Evolutionary conservation across 2,888 invertebrate species (phyloP).

Genomic region (Pseudococcus jackbeardsleyi): DNA sequence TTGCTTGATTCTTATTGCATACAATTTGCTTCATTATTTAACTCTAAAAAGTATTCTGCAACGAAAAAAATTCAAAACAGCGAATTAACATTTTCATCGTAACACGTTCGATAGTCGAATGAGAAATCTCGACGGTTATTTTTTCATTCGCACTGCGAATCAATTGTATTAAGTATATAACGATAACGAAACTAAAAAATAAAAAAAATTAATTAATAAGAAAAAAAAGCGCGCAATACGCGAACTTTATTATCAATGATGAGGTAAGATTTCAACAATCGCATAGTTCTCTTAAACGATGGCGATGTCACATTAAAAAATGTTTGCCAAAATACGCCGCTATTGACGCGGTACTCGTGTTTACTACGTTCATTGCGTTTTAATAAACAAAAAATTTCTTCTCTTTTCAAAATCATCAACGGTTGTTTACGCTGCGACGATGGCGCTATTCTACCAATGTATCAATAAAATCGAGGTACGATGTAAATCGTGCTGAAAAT

Average conservation of each 20-base stretch:
- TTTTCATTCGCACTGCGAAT: neutral
- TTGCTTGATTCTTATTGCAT: slow-evolving; percentile 14
- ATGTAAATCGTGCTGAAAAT: neutral
- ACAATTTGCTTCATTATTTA: slow-evolving; percentile 56
- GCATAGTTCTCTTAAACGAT: neutral
- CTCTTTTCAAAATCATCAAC: neutral
- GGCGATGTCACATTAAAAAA: slow-evolving; percentile 30
- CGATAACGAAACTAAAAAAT: neutral
- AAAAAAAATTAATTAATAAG: slow-evolving; percentile 15
- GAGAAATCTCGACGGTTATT: neutral
- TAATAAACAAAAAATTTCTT: slow-evolving; percentile 22
- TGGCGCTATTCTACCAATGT: neutral
- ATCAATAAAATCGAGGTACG: neutral
- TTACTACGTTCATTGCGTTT: slow-evolving; percentile 25
- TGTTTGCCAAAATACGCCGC: slow-evolving; percentile 34
- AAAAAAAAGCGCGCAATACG: slow-evolving; percentile 31
- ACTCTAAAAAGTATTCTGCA: slow-evolving; percentile 8
- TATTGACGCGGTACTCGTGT: slow-evolving; percentile 27
- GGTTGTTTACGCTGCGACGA: neutral
- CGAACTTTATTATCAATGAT: slow-evolving; percentile 38
- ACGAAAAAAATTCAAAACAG: slow-evolving; percentile 34
- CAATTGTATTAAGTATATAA: neutral
- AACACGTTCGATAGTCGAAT: slow-evolving; percentile 11
- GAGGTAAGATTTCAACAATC: slow-evolving; percentile 20
- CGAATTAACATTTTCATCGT: slow-evolving; percentile 8